phyloP scores from a whole-genome alignment of 2,113 vertebrate species.

The Coturnix japonica region DNA sequence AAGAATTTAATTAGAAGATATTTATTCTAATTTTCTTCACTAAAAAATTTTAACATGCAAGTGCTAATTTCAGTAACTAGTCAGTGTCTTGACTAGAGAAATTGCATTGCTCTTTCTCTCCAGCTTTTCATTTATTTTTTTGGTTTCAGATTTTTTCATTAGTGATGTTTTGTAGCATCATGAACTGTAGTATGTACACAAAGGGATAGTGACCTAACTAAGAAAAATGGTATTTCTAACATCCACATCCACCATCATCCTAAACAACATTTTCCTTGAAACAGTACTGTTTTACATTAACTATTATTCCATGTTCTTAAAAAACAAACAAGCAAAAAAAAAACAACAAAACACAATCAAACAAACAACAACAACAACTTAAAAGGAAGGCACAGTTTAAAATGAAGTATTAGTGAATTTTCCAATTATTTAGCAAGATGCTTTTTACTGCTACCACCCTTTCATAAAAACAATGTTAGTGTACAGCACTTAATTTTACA shows the following conservation, averaged over 20 bases:
- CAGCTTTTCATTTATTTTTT: background rate
- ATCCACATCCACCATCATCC: background rate
- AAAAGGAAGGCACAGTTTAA: background rate
- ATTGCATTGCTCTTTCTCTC: background rate
- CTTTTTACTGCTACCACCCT: background rate
- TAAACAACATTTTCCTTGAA: background rate
- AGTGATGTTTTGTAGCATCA: background rate
- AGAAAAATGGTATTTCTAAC: background rate
- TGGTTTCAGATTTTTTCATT: background rate
- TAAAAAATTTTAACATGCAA: background rate
- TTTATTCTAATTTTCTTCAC: slow-evolving; percentile 10
- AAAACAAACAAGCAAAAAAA: background rate
- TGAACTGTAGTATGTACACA: background rate
- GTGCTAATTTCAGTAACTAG: background rate
- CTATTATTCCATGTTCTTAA: background rate
- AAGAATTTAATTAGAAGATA: slow-evolving; percentile 54
- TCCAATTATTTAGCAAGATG: background rate
- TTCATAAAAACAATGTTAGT: background rate
- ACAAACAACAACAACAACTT: no score
- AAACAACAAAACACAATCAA: no score
- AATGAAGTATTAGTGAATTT: background rate
- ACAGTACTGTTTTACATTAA: background rate
- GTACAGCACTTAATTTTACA: background rate
- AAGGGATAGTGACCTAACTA: background rate
- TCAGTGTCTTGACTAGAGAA: background rate